phyloP scores from a whole-genome alignment of 2,113 vertebrate species.

The Notechis scutatus region DNA sequence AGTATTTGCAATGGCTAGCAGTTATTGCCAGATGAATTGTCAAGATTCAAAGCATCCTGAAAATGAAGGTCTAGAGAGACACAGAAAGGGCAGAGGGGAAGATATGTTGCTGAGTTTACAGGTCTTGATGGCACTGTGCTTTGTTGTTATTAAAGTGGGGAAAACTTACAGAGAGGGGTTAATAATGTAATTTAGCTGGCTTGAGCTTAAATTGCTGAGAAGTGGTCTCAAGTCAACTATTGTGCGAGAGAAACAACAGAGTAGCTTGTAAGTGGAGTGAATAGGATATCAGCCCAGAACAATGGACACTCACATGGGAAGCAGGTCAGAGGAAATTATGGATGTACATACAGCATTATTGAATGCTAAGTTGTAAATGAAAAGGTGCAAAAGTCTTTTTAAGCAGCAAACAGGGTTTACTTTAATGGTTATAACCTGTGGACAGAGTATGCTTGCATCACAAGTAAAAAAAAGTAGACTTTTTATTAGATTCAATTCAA shows the following conservation, averaged over 20 bases:
- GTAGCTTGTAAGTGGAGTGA: background rate
- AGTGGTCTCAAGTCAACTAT: background rate
- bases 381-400: background rate
- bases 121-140: background rate
- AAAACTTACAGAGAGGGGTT: background rate
- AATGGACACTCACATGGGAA: background rate
- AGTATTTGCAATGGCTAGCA: background rate
- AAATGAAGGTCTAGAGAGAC: conserved; percentile 7
- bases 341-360: background rate
- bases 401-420: background rate
- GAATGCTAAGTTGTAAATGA: background rate
- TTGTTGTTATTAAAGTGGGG: conserved; percentile 4
- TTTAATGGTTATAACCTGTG: background rate
- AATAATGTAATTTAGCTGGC: background rate
- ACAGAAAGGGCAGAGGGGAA: background rate
- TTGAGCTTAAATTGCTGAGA: background rate
- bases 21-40: conserved; percentile 22
- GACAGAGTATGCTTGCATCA: background rate
- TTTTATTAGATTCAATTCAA: background rate
- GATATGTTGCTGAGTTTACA: conserved; percentile 11
- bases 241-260: background rate
- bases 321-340: background rate
- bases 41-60: background rate
- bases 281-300: background rate
- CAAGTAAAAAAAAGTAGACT: background rate